A percentile compares a stretch with the other conserved stretches of the same genome.
Conservation (phyloP, 2,113 vertebrate species). For the Colinus virginianus region DNA sequence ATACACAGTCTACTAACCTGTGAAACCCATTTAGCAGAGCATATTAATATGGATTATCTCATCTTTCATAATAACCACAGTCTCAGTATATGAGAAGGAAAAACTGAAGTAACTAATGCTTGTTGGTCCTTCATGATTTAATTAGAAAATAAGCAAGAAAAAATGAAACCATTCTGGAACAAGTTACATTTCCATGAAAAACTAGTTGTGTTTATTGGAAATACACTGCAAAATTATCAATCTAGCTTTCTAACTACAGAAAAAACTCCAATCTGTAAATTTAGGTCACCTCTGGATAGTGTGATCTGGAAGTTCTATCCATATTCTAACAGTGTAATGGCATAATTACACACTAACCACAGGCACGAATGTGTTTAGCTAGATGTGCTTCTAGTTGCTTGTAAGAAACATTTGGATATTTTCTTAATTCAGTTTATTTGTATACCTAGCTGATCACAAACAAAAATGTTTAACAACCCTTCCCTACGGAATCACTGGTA, state of each 20-base stretch:
- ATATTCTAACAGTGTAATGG: conserved; percentile 47
- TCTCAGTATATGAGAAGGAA: not conserved
- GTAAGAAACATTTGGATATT: not conserved
- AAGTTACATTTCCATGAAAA: conserved; percentile 10
- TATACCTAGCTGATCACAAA: conserved; percentile 64
- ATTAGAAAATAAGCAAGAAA: not conserved
- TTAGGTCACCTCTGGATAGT: no score
- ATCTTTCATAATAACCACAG: conserved; percentile 4
- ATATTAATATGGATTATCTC: not conserved
- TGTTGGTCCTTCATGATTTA: not conserved
- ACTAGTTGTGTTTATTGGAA: conserved; percentile 19
- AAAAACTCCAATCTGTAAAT: conserved; percentile 11
- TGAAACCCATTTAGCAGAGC: not conserved
- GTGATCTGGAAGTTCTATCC: not conserved
- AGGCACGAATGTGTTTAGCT: conserved; percentile 43
- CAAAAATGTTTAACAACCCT: conserved; percentile 48
- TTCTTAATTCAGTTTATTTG: conserved; percentile 59
- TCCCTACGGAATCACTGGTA: not conserved
- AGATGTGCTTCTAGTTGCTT: not conserved
- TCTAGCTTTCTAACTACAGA: conserved; percentile 26
- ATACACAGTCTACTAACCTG: not conserved
- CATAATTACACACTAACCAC: conserved; percentile 54
- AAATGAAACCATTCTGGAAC: not conserved
- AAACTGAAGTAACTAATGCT: not conserved
- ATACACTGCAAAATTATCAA: conserved; percentile 11